phyloP scores from a whole-genome alignment of 2,113 vertebrate species.

The Chaenocephalus aceratus region DNA sequence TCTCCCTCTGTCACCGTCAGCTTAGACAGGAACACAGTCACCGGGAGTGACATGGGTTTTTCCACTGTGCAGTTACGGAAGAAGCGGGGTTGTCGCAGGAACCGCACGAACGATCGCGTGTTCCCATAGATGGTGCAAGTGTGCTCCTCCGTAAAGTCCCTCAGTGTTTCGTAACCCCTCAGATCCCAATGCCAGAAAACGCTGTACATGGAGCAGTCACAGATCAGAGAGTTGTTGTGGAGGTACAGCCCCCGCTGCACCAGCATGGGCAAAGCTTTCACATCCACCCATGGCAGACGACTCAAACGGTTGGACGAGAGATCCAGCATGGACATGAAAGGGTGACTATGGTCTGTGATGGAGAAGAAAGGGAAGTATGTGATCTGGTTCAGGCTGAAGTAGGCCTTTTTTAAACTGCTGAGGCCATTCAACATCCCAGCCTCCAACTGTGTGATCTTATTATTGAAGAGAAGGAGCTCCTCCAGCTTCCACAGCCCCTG shows the following conservation, averaged over 20 bases:
- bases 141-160: constrained; percentile 89
- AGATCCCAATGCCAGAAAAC: constrained; percentile 91
- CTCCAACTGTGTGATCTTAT: constrained; percentile 88
- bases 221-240: constrained; percentile 93
- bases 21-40: constrained; percentile 67
- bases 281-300: constrained; percentile 86
- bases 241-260: constrained; percentile 92
- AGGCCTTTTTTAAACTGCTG: constrained; percentile 87
- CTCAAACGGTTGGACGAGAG: constrained; percentile 92
- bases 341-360: constrained; percentile 87
- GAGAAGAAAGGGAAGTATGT: constrained; percentile 90
- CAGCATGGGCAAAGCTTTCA: constrained; percentile 86
- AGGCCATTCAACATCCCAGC: constrained; percentile 84
- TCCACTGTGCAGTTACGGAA: constrained; percentile 88
- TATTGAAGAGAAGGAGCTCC: constrained; percentile 94
- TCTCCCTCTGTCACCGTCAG: constrained; percentile 84
- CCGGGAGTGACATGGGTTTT: constrained; percentile 42
- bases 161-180: constrained; percentile 86
- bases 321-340: constrained; percentile 90
- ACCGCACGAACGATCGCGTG: constrained; percentile 79
- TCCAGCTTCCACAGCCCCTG: constrained; percentile 88
- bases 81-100: constrained; percentile 85
- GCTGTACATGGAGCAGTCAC: constrained; percentile 89
- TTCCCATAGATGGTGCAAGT: constrained; percentile 86
- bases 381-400: constrained; percentile 93